Evolutionary conservation across 1,140 invertebrate species (phyloP), one percentile per base, ranked within the genome.

Genomic region (Hetaerina americana): DNA sequence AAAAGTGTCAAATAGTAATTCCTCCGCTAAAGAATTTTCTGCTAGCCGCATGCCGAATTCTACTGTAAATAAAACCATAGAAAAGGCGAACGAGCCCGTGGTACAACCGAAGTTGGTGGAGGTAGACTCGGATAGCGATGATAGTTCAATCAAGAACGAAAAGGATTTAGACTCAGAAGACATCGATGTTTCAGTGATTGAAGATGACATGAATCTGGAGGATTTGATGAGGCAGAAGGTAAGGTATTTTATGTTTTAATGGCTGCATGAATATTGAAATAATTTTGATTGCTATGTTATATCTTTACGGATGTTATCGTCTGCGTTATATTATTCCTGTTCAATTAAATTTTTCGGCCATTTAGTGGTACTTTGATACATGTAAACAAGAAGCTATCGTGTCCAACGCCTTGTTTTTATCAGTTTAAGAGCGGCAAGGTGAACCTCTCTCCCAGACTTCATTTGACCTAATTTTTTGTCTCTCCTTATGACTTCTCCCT

Each of bases 151-250:
- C 8, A 29, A 40, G 12, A 27, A n/a, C 29, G 69, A 69, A 70
- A 74, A 76, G 66, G 90, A 92, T 78, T 86, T 87, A 75, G 89
- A 89, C 74, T 91, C 89, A 74, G 90, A 87, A 74, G 85, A 84
- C 72, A 84, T 91, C 27, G 89, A 91, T 76, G 85, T 92, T 70
- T 85, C 86, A 5, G 86, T 92, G 27, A 88, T 92, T 71, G 91
- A 93, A 79, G 91, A 93, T 77, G 92, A 94, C 76, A 88, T 94
- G 72, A 92, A 94, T 80, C 80, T 94, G 6, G 92, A 94, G 78
- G 92, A 94, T 74, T 81, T 95, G 72, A 94, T 94, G 91, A 89
- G 89, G 76, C 92, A 94, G 80, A 94, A 94, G 81, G 91, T 91
- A 78, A 72, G n/a, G 72, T 70, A 66, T 18, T 27, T 10, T 71